Evolutionary conservation across 2,888 invertebrate species (phyloP), one percentile per base, ranked within the genome.

Genomic region (Ormyrus rosae): DNA sequence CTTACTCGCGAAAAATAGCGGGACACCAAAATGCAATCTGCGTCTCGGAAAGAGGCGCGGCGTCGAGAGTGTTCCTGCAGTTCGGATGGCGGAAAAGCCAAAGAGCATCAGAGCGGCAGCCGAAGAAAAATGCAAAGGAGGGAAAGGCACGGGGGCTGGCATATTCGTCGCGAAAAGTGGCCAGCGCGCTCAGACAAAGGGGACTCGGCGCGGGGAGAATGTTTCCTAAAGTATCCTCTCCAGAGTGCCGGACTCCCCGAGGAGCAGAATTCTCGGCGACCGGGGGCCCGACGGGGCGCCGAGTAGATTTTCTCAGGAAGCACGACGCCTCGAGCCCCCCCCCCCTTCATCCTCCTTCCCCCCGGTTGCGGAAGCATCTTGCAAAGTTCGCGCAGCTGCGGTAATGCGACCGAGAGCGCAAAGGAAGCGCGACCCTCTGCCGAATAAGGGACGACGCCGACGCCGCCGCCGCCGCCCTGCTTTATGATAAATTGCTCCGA

Each of bases 311-410:
- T 45, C 46, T 34, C 71, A 63, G 76, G 76, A 77, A 70, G 76
- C 45, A 46, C 19, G 61, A n/a, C 50, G 69, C 34, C 34, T 34
- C 34, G 34, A 34, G 34, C 34, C 19, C 19, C 2, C 19, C 34
- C 34, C 4, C 34, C 34, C 34, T 34, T 34, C 34, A 3, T 34
- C 34, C 34, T 34, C 34, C 34, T 34, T 74, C 69, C 19, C 64
- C 61, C 70, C 74, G 72, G 72, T 78, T 75, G 75, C 74, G 80
- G 80, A 80, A 80, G 73, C 80, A 80, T 80, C 75, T 80, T 75
- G 80, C 75, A 45, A 71, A 70, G 70, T 75, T 80, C 51, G 70
- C 48, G 58, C 60, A n/a, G 67, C 75, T 56, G 67, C 70, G 48
- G 60, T 70, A 70, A 70, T 58, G 10, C 50, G 69, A 56, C 69